Evolutionary conservation across 2,797 vertebrate genomes (phyloP), one percentile per base, ranked within the genome.

Genomic region (Orestias chungarensis): DNA sequence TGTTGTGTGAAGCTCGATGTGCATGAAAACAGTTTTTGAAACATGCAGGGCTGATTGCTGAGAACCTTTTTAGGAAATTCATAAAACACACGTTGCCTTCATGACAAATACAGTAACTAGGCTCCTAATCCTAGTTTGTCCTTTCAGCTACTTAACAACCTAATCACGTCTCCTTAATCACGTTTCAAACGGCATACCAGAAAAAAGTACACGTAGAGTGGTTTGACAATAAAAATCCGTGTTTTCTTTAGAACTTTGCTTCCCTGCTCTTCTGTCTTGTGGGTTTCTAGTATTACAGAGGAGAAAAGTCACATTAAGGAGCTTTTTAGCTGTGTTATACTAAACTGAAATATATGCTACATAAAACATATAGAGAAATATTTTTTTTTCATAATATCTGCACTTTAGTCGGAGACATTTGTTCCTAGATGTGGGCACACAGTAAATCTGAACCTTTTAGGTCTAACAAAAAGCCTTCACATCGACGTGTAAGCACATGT

Each of bases 361-460:
- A 25, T 62, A 12, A 40, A 40, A 14, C 8, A n/a, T 23, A 40
- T n/a, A n/a, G n/a, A 20, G 1, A 8, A 50, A 44, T 4, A 2
- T 2, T 17, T 1, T 17, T 31, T n/a, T 14, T 40, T 49, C 6
- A 25, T 17, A 25, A 38, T 40, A 52, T 68, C 33, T 68, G 33
- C 49, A 49, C 50, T 42, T 68, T 42, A 68, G 49, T 12, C 7
- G 40, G 64, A 71, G 44, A 43, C 55, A 10, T 70, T 57, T 75
- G 44, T 71, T 4, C 6, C 59, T 54, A 66, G n/a, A n/a, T n/a
- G 54, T 49, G 42, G 70, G 65, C 64, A 59, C n/a, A n/a, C n/a
- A n/a, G n/a, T 64, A 52, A 61, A 69, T n/a, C 44, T 70, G 66
- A 79, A 70, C 67, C 72, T 82, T 52, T 71, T 38, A 40, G 10